These are phyloP conservation scores for Cromileptes altivelis DNA, from an alignment of 2,113 vertebrate species.

Conservation along the genomic window DNA sequence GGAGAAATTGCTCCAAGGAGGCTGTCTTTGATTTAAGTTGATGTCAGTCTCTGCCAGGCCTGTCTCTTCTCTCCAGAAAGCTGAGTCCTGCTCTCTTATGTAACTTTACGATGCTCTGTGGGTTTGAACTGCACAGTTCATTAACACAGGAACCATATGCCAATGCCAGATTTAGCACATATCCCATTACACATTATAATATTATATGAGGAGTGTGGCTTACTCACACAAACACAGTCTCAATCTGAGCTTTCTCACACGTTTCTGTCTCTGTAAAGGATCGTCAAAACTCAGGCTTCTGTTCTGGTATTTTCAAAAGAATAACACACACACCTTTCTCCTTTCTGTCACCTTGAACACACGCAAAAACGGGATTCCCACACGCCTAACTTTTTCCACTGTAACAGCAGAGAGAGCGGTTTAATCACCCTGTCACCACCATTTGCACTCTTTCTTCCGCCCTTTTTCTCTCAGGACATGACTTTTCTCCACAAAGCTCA, in stretches of 20 bases:
- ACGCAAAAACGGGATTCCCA: conserved; percentile 14
- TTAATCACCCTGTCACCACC: conserved; percentile 55
- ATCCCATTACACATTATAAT: conserved; percentile 42
- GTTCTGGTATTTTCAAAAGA: background rate
- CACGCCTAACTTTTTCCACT: conserved; percentile 43
- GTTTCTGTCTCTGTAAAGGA: conserved; percentile 14
- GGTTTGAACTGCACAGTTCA: conserved; percentile 43
- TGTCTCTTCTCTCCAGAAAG: background rate
- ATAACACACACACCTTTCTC: background rate
- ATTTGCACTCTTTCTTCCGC: conserved; percentile 39
- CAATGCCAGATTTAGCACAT: conserved; percentile 52
- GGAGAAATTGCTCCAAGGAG: conserved; percentile 34
- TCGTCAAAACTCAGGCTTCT: background rate
- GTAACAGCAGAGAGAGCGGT: conserved; percentile 20
- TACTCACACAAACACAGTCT: conserved; percentile 13
- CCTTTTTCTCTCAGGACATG: conserved; percentile 31
- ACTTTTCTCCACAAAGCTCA: conserved; percentile 38
- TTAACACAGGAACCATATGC: conserved; percentile 45
- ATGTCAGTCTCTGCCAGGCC: background rate
- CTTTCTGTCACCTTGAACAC: conserved; percentile 24
- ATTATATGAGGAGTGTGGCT: background rate
- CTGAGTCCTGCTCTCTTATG: conserved; percentile 31
- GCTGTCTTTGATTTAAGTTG: background rate
- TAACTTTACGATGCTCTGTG: conserved; percentile 54
- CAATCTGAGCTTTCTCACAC: background rate